A percentile compares a stretch with the other conserved stretches of the same genome.
These are phyloP conservation scores for Drosophila sulfurigaster DNA, from an alignment of 1,140 invertebrate genomes.

Conservation along the genomic window DNA sequence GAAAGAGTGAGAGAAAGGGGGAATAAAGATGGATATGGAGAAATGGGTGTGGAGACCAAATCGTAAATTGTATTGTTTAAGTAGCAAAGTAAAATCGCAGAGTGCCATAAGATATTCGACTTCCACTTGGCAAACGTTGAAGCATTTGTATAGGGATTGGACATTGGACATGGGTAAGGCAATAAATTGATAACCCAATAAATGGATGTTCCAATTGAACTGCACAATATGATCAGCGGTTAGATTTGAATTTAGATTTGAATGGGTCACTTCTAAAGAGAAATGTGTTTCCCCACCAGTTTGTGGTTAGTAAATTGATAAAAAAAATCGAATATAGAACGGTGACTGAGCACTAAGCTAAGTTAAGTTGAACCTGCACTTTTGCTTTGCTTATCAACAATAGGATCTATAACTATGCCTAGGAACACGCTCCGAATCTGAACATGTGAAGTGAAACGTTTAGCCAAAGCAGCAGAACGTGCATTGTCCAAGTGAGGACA, in stretches of 20 bases:
- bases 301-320: too few relatives aligned
- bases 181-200: constrained; percentile 28
- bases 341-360: too few relatives aligned
- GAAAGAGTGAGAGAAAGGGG: not conserved
- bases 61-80: constrained; percentile 68
- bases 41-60: not conserved
- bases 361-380: too few relatives aligned
- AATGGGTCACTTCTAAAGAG: not conserved
- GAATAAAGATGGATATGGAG: too few relatives aligned
- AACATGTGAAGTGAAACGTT: constrained; percentile 23
- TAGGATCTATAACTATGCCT: not conserved
- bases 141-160: constrained; percentile 54
- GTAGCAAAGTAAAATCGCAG: constrained; percentile 64
- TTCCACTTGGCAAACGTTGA: constrained; percentile 50
- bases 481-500: constrained; percentile 12
- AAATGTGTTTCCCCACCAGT: not conserved
- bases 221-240: constrained; percentile 15
- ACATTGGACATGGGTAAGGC: constrained; percentile 21
- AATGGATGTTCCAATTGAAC: constrained; percentile 35
- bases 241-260: not conserved
- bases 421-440: constrained; percentile 1
- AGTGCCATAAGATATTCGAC: constrained; percentile 47
- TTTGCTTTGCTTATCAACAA: too few relatives aligned
- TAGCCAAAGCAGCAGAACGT: constrained; percentile 13
- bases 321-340: too few relatives aligned